These are phyloP conservation scores for Phrixothrix hirtus DNA, from an alignment of 2,888 invertebrate genomes.

Conservation along the genomic window DNA sequence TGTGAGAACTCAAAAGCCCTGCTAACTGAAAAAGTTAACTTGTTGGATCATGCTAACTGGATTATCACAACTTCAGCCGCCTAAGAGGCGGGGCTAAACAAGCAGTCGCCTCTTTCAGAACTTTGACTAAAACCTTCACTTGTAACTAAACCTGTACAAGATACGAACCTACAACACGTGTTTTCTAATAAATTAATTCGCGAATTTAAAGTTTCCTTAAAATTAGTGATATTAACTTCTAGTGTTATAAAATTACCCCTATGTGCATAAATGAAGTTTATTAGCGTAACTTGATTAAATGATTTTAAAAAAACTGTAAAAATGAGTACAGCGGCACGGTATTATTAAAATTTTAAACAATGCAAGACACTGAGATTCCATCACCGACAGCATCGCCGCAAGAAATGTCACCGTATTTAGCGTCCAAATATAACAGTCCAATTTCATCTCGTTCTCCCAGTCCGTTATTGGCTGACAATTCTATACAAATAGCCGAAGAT, in stretches of 20 bases:
- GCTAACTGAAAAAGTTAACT: constrained; percentile 29
- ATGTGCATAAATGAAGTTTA: neutral
- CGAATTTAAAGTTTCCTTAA: constrained; percentile 7
- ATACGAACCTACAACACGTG: constrained; percentile 30
- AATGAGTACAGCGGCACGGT: no score
- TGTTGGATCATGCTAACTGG: constrained; percentile 35
- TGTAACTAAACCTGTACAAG: constrained; percentile 52
- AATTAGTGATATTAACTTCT: no score
- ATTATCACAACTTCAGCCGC: constrained; percentile 7
- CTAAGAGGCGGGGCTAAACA: constrained; percentile 42
- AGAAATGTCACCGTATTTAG: constrained; percentile 53
- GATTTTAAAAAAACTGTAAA: no score
- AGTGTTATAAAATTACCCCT: no score
- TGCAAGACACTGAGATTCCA: constrained; percentile 54
- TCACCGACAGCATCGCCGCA: constrained; percentile 41
- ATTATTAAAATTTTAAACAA: constrained; percentile 33
- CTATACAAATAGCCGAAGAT: constrained; percentile 52
- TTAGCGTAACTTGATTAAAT: no score
- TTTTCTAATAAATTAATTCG: constrained; percentile 13
- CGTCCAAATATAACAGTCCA: constrained; percentile 53
- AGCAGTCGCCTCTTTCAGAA: constrained; percentile 42
- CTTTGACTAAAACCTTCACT: constrained; percentile 51
- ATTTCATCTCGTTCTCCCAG: constrained; percentile 56
- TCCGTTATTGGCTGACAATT: constrained; percentile 57
- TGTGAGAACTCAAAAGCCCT: constrained; percentile 12